Evolutionary conservation across 2,888 invertebrate species (phyloP), one percentile per base, ranked within the genome.

Genomic region (Xanthia icteritia): DNA sequence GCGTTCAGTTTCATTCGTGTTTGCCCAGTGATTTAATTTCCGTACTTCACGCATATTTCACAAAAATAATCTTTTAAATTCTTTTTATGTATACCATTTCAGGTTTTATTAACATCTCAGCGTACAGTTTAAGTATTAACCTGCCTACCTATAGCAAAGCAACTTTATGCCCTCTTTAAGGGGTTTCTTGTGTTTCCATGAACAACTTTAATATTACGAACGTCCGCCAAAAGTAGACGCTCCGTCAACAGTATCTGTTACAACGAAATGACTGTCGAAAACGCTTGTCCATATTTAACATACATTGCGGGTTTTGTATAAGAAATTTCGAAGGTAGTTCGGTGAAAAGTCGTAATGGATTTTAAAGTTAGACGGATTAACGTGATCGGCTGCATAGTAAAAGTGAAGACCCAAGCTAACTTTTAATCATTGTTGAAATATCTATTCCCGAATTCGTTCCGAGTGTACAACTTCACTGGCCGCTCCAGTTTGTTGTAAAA

Each of bases 361-460:
- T 23, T 2, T 0, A 23, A 77, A 56, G 0, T 45, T 27, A 1
- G 2, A 1, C n/a, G 42, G 39, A 65, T 56, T 17, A 58, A 39
- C 60, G 51, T 27, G n/a, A 36, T 70, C 4, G 48, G 23, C 68
- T 31, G 15, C 23, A 0, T 58, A 64, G 73, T 78, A 81, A 39
- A 42, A 51, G 61, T 64, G 67, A 64, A 85, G 58, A 56, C 73
- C 69, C 76, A 27, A 66, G 65, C 64, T 76, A 88, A 88, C 85
- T 88, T 88, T 88, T 82, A 88, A 87, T 84, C 79, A 87, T 88
- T 87, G 82, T 86, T 84, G 75, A 88, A 88, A 81, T 84, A 88
- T 88, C 88, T 80, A 66, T 84, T 73, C 69, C 64, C 64, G 74
- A 88, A 88, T 86, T 87, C 65, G 81, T 84, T 82, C 17, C 65